Conservation (phyloP, 2,797 vertebrate genomes). For the Argentina silus region DNA sequence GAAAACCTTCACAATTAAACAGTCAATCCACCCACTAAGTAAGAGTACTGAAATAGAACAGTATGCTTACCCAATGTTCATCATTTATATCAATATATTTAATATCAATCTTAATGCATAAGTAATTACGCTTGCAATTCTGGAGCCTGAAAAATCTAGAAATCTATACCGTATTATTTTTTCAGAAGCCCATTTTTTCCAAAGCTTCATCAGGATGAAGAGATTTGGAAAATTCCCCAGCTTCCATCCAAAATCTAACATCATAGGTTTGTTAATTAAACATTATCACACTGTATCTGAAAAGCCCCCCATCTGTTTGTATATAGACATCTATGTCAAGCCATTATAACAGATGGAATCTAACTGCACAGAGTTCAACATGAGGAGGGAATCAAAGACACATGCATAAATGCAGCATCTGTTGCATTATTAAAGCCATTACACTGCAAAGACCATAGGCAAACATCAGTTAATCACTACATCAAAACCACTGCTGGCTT, state of each 20-base stretch:
- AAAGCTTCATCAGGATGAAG: background rate
- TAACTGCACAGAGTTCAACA: conserved; percentile 30
- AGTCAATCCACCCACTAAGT: too few relatives aligned
- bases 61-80: too few relatives aligned
- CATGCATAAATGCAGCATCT: conserved; percentile 38
- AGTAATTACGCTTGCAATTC: too few relatives aligned
- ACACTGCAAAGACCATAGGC: conserved; percentile 22
- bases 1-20: too few relatives aligned
- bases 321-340: conserved; percentile 26
- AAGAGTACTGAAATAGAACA: too few relatives aligned
- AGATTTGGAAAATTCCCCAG: background rate
- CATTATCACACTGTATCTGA: background rate
- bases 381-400: conserved; percentile 40
- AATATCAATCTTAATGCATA: too few relatives aligned
- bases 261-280: background rate
- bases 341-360: conserved; percentile 37
- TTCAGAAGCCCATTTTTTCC: too few relatives aligned
- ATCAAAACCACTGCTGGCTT: conserved; percentile 13
- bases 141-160: too few relatives aligned
- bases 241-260: background rate
- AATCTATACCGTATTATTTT: too few relatives aligned
- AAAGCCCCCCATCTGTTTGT: background rate
- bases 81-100: too few relatives aligned
- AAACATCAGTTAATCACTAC: conserved; percentile 22
- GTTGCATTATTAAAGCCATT: conserved; percentile 38